Evolutionary conservation across 1,140 invertebrate genomes (phyloP).

Genomic region (Panonychus citri): DNA sequence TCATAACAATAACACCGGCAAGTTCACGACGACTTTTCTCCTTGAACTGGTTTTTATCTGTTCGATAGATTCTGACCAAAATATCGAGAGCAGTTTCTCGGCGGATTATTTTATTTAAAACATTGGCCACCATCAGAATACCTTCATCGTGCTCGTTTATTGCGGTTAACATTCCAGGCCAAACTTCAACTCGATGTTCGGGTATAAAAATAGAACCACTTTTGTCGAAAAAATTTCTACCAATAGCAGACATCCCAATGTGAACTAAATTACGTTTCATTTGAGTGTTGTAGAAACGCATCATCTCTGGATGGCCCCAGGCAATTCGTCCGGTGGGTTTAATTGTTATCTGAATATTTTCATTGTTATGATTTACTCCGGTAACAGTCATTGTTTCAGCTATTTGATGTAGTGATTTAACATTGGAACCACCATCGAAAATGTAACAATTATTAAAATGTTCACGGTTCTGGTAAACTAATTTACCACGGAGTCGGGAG

Average conservation of each 20-base stretch:
- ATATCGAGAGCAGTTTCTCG: slow-evolving; percentile 15
- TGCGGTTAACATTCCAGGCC: slow-evolving; percentile 34
- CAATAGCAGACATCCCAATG: background rate
- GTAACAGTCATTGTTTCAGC: too few relatives aligned
- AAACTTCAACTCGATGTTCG: slow-evolving; percentile 11
- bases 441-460: too few relatives aligned
- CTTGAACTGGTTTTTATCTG: background rate
- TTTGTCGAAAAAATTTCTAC: slow-evolving; percentile 1
- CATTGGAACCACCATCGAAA: too few relatives aligned
- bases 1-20: slow-evolving; percentile 22
- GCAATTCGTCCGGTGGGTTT: background rate
- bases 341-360: background rate
- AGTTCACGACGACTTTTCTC: slow-evolving; percentile 3
- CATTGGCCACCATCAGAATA: slow-evolving; percentile 45
- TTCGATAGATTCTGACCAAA: background rate
- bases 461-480: too few relatives aligned
- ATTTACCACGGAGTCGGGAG: too few relatives aligned
- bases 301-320: slow-evolving; percentile 1
- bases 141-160: slow-evolving; percentile 48
- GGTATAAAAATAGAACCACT: background rate
- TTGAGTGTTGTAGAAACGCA: background rate
- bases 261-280: background rate
- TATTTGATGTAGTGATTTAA: too few relatives aligned
- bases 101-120: slow-evolving; percentile 47
- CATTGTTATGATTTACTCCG: background rate